Conservation (phyloP, 2,797 vertebrate genomes). For the Mormyrus hasselquistii region DNA sequence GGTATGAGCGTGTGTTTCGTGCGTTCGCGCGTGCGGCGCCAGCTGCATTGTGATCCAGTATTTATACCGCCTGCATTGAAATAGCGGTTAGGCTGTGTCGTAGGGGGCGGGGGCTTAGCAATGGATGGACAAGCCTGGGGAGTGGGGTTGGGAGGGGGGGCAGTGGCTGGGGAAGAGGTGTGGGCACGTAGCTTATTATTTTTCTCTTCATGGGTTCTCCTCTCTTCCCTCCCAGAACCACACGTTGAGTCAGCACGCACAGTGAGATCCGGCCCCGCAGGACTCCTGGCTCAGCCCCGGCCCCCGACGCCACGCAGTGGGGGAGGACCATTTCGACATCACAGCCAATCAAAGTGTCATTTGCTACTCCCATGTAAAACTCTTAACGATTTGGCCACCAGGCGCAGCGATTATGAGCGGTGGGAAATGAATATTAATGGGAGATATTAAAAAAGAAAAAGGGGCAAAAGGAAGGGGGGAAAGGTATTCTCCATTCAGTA, state of each 20-base stretch:
- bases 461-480: slow-evolving; percentile 49
- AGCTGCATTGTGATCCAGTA: background rate
- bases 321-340: slow-evolving; percentile 98
- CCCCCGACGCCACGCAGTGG: slow-evolving; percentile 88
- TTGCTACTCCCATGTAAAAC: slow-evolving; percentile 99
- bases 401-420: slow-evolving; percentile 99
- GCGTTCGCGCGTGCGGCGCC: background rate
- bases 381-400: slow-evolving; percentile 99
- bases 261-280: slow-evolving; percentile 92
- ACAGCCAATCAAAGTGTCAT: slow-evolving; percentile 99
- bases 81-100: slow-evolving; percentile 38
- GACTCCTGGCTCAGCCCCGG: slow-evolving; percentile 90
- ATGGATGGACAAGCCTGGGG: slow-evolving; percentile 43
- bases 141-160: slow-evolving; percentile 28
- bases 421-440: slow-evolving; percentile 99
- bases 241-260: slow-evolving; percentile 99
- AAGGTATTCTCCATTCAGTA: slow-evolving; percentile 99
- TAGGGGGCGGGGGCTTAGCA: slow-evolving; percentile 39
- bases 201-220: slow-evolving; percentile 92
- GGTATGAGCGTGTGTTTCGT: background rate
- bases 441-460: slow-evolving; percentile 78
- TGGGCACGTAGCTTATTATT: slow-evolving; percentile 88
- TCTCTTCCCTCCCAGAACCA: slow-evolving; percentile 94
- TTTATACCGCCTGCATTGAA: slow-evolving; percentile 21
- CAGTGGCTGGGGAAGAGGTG: slow-evolving; percentile 75